Evolutionary conservation across 2,113 vertebrate genomes (phyloP).

Genomic region (Atrichornis clamosus): DNA sequence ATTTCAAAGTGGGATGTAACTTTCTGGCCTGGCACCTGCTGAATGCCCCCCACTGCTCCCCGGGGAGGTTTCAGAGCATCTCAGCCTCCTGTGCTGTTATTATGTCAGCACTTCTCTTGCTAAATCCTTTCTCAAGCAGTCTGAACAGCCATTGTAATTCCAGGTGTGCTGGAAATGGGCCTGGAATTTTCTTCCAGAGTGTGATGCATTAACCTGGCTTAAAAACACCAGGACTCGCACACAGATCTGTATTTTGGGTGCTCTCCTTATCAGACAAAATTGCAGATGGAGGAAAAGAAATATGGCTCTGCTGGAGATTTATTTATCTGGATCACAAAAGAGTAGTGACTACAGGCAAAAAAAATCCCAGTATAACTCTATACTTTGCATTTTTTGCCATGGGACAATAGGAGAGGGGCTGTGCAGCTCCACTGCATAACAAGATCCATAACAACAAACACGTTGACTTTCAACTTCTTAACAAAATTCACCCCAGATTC

Average conservation of each 20-base stretch:
- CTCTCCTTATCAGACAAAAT: background rate
- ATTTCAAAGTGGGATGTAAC: background rate
- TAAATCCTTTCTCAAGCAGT: conserved; percentile 3
- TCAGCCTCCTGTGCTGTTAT: background rate
- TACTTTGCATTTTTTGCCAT: background rate
- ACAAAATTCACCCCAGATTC: background rate
- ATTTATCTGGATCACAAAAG: background rate
- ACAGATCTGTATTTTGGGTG: background rate
- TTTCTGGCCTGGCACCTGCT: background rate
- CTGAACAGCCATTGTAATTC: background rate
- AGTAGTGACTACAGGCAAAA: background rate
- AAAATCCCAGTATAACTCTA: rapidly evolving
- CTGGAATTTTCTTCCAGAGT: background rate
- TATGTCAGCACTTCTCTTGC: conserved; percentile 16
- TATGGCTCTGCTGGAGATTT: background rate
- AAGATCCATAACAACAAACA: background rate
- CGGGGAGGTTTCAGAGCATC: background rate
- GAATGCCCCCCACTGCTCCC: background rate
- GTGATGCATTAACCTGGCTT: background rate
- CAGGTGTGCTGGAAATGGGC: background rate
- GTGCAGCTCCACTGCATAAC: rapidly evolving
- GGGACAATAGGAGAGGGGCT: background rate
- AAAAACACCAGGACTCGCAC: background rate
- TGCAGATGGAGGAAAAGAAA: background rate
- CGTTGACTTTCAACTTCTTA: background rate